A percentile compares a stretch with the other conserved stretches of the same genome.
Evolutionary conservation across 2,888 invertebrate genomes (phyloP).

Genomic region (Ormyrus thymus): DNA sequence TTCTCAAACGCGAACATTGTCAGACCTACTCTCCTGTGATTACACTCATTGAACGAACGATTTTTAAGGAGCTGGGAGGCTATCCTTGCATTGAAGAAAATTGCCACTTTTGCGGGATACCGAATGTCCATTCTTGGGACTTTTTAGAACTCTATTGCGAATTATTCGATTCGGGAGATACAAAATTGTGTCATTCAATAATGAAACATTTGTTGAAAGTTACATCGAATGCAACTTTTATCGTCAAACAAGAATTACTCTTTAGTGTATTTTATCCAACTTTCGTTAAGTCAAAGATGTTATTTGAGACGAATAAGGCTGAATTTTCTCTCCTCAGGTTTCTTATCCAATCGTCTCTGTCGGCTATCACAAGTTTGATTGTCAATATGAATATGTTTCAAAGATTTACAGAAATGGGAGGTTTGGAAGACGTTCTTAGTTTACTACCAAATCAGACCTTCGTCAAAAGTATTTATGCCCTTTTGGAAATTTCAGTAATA

Average conservation of each 20-base stretch:
- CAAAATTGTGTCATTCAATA: conserved; percentile 77
- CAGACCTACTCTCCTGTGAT: conserved; percentile 72
- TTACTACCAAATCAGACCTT: conserved; percentile 77
- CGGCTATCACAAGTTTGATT: conserved; percentile 79
- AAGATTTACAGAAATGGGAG: conserved; percentile 78
- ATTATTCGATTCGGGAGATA: conserved; percentile 77
- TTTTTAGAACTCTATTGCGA: conserved; percentile 79
- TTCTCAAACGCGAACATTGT: conserved; percentile 72
- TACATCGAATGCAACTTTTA: conserved; percentile 77
- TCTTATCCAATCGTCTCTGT: conserved; percentile 79
- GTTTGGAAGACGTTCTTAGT: conserved; percentile 78
- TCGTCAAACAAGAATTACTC: conserved; percentile 78
- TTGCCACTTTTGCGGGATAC: conserved; percentile 71
- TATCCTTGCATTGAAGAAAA: conserved; percentile 64
- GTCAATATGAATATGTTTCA: conserved; percentile 78
- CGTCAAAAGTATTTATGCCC: conserved; percentile 78
- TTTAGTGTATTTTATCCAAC: conserved; percentile 80
- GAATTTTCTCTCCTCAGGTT: conserved; percentile 77
- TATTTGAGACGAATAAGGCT: conserved; percentile 73
- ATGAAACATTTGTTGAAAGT: conserved; percentile 79
- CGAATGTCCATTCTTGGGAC: conserved; percentile 75
- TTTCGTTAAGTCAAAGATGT: conserved; percentile 77
- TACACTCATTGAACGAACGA: conserved; percentile 78
- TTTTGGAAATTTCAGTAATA: conserved; percentile 79
- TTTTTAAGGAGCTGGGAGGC: conserved; percentile 80